Evolutionary conservation across 2,888 invertebrate genomes (phyloP).

Genomic region (Nematopogon swammerdamellus): DNA sequence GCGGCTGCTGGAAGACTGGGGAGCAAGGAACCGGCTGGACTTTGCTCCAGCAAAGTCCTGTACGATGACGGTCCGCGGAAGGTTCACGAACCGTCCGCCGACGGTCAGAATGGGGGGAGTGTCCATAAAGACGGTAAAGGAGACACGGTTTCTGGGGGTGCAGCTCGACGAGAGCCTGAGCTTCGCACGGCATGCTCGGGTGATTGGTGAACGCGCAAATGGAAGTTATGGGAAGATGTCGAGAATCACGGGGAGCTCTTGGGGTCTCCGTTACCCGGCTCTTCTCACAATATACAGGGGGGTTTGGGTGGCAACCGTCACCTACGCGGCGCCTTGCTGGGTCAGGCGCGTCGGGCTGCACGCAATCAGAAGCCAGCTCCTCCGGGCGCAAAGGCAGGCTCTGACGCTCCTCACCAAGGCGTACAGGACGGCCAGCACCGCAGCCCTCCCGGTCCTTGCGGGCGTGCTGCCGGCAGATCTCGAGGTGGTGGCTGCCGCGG

Average conservation of each 20-base stretch:
- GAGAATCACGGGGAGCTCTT: not conserved
- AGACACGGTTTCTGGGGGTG: constrained; percentile 10
- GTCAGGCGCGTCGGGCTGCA: not conserved
- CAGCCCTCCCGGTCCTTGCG: constrained; percentile 5
- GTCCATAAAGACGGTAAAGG: not conserved
- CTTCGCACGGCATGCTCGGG: constrained; percentile 9
- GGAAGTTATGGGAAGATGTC: not conserved
- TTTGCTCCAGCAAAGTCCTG: constrained; percentile 14
- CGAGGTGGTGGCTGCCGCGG: not conserved
- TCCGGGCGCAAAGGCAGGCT: constrained; percentile 3
- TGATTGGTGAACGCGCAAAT: not conserved
- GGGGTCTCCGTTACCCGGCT: not conserved
- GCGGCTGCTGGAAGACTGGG: constrained; percentile 8
- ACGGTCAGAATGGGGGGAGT: not conserved
- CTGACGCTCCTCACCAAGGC: constrained; percentile 4
- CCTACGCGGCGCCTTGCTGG: not conserved
- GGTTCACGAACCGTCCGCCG: not conserved
- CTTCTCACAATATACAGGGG: not conserved
- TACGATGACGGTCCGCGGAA: constrained; percentile 10
- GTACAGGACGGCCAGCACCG: constrained; percentile 3
- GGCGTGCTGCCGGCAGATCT: constrained; percentile 6
- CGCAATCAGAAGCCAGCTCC: not conserved
- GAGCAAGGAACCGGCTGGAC: constrained; percentile 8
- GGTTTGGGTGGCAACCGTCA: not conserved
- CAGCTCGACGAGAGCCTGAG: constrained; percentile 9